These are phyloP conservation scores for Oryctes rhinoceros DNA, from an alignment of 1,140 invertebrate species.

Conservation along the genomic window DNA sequence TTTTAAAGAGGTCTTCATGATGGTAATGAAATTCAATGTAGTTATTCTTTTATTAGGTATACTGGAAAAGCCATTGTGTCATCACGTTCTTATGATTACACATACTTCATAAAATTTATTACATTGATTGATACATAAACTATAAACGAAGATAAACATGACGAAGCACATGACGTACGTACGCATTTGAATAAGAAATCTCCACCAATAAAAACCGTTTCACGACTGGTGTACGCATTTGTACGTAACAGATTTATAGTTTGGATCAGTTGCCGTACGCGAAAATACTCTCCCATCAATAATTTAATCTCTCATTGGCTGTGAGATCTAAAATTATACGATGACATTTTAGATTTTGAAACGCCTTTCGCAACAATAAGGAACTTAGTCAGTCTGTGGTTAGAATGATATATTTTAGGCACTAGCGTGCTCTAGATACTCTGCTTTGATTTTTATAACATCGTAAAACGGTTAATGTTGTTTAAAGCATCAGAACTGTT, in stretches of 20 bases:
- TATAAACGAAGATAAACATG: background rate
- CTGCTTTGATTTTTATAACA: slow-evolving; percentile 6
- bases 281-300: background rate
- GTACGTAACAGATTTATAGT: background rate
- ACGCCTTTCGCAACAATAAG: background rate
- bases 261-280: background rate
- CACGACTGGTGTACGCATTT: background rate
- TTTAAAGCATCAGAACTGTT: background rate
- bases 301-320: background rate
- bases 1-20: background rate
- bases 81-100: background rate
- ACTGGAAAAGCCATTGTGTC: background rate
- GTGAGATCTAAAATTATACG: background rate
- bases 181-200: background rate
- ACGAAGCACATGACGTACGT: background rate
- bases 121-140: background rate
- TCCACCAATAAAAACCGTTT: background rate
- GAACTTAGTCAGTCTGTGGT: background rate
- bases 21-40: background rate
- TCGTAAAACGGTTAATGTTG: background rate
- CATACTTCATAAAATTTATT: background rate
- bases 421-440: background rate
- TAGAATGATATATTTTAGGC: slow-evolving; percentile 1
- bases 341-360: background rate
- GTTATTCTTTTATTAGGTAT: background rate